phyloP scores from a whole-genome alignment of 2,113 vertebrate genomes.

The Heptranchias perlo region DNA sequence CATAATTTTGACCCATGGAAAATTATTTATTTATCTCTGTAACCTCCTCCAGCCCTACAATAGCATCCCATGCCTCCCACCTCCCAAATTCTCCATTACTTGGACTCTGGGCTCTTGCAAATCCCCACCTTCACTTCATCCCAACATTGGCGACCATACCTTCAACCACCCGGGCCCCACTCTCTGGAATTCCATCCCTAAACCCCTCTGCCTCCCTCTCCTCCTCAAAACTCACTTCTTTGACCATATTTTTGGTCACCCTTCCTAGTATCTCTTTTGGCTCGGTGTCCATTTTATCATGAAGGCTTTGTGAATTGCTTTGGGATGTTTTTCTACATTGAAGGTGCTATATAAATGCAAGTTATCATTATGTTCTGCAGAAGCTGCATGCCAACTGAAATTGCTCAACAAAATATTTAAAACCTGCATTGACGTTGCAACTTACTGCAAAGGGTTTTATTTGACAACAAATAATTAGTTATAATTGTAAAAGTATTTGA shows the following conservation, averaged over 20 bases:
- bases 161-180: background rate
- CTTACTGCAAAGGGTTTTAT: background rate
- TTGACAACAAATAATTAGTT: background rate
- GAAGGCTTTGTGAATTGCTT: background rate
- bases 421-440: background rate
- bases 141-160: background rate
- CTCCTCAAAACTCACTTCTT: no score
- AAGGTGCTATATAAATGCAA: background rate
- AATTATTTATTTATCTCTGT: background rate
- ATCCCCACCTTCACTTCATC: background rate
- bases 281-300: background rate
- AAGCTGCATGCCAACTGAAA: background rate
- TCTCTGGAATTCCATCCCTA: background rate
- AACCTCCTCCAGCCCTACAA: background rate
- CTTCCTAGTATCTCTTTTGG: background rate
- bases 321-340: background rate
- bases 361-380: background rate
- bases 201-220: background rate
- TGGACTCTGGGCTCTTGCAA: background rate
- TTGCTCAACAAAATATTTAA: background rate
- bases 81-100: background rate
- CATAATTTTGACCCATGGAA: background rate
- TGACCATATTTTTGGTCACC: no score
- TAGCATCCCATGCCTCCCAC: background rate
- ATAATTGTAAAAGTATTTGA: background rate